Evolutionary conservation across 2,113 vertebrate genomes (phyloP).

Genomic region (Myocastor coypus): DNA sequence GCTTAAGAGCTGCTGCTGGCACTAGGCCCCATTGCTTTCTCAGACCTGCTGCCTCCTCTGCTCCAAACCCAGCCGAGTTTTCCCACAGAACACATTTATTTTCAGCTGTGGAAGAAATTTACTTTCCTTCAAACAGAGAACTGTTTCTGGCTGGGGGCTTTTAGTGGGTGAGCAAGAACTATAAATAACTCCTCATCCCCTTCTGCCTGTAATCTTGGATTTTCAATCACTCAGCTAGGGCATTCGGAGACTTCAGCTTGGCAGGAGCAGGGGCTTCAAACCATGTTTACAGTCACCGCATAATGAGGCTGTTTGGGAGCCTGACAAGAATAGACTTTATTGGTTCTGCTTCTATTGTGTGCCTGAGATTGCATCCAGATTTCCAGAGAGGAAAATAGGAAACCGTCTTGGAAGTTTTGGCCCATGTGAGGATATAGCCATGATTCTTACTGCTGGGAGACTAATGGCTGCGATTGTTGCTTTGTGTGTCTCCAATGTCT

Average conservation of each 20-base stretch:
- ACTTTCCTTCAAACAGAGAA: slow-evolving; percentile 65
- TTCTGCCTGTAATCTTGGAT: slow-evolving; percentile 34
- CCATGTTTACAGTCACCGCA: slow-evolving; percentile 18
- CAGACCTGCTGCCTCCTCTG: background rate
- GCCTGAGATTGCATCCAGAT: background rate
- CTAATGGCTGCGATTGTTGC: background rate
- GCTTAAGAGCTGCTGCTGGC: background rate
- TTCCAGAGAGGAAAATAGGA: background rate
- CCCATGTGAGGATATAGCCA: background rate
- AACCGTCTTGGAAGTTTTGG: background rate
- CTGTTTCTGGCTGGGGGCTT: slow-evolving; percentile 68
- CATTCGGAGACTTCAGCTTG: background rate
- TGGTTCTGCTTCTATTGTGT: background rate
- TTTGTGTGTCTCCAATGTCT: background rate
- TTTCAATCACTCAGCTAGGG: slow-evolving; percentile 57
- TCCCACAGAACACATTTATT: slow-evolving; percentile 69
- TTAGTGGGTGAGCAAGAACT: slow-evolving; percentile 46
- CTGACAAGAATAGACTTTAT: background rate
- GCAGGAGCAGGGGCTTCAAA: slow-evolving; percentile 26
- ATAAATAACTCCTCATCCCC: slow-evolving; percentile 58
- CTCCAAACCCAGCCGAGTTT: background rate
- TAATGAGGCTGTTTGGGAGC: slow-evolving; percentile 50
- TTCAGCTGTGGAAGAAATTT: slow-evolving; percentile 67
- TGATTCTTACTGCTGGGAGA: background rate
- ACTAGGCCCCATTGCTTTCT: background rate